Evolutionary conservation across 2,113 vertebrate genomes (phyloP).

Genomic region (Hippolais icterina): DNA sequence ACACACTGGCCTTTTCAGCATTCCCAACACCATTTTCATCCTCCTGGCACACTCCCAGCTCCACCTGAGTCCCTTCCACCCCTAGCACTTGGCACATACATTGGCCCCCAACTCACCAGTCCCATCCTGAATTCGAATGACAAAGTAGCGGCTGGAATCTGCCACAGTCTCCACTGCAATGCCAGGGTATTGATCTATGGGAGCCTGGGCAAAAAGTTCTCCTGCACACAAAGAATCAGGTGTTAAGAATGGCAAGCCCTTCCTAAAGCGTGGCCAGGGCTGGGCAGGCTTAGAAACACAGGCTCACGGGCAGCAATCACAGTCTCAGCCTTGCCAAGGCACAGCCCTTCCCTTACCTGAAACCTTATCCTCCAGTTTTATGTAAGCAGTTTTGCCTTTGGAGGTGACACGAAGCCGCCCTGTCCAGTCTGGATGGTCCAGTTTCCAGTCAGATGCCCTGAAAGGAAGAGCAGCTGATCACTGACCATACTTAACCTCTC

Average conservation of each 20-base stretch:
- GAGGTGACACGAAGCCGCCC: constrained; percentile 93
- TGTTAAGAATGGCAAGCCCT: background rate
- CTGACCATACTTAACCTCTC: background rate
- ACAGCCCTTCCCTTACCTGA: constrained; percentile 77
- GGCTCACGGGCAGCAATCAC: background rate
- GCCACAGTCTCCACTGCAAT: constrained; percentile 90
- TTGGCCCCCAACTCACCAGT: constrained; percentile 76
- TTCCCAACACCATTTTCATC: background rate
- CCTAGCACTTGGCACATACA: background rate
- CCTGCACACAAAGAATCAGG: constrained; percentile 64
- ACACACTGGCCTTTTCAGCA: background rate
- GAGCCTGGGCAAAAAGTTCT: constrained; percentile 92
- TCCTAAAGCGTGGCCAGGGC: background rate
- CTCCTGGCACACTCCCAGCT: background rate
- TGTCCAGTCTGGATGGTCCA: constrained; percentile 95
- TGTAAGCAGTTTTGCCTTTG: constrained; percentile 89
- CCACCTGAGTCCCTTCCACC: background rate
- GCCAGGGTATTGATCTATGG: constrained; percentile 88
- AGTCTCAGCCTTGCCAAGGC: background rate
- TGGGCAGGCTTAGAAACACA: background rate
- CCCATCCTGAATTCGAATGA: constrained; percentile 92
- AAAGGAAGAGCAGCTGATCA: background rate
- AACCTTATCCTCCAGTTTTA: constrained; percentile 95
- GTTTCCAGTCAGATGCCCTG: constrained; percentile 98
- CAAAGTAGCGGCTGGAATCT: constrained; percentile 94